phyloP scores from a whole-genome alignment of 2,888 invertebrate species.

The Anoplius nigerrimus region DNA sequence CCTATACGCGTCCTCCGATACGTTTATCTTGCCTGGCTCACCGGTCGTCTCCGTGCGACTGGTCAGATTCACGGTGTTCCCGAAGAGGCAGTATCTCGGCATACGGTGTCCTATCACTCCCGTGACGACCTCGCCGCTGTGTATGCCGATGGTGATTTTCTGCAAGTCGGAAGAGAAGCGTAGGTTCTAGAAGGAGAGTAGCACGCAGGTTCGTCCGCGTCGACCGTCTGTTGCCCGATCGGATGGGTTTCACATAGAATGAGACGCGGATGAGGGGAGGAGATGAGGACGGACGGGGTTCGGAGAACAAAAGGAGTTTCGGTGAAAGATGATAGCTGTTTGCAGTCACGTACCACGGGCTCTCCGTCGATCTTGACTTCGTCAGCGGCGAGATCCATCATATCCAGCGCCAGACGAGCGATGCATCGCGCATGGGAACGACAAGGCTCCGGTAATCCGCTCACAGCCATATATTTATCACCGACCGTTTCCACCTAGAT shows the following conservation, averaged over 20 bases:
- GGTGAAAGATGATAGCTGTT: background rate
- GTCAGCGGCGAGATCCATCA: conserved; percentile 92
- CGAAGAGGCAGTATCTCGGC: conserved; percentile 93
- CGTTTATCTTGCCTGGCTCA: conserved; percentile 90
- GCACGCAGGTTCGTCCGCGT: too few species aligned
- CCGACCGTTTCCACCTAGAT: conserved; percentile 96
- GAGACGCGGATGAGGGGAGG: too few species aligned
- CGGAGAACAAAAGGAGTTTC: background rate
- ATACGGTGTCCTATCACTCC: conserved; percentile 96
- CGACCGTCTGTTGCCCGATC: too few species aligned
- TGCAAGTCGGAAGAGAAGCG: conserved; percentile 69
- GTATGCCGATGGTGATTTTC: conserved; percentile 96
- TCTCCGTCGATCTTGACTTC: conserved; percentile 91
- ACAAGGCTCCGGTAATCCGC: conserved; percentile 94
- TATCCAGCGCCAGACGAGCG: conserved; percentile 91
- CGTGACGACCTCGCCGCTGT: conserved; percentile 95
- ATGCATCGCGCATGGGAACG: conserved; percentile 94
- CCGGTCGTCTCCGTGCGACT: conserved; percentile 96
- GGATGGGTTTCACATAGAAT: too few species aligned
- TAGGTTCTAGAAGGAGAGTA: background rate
- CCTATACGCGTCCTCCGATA: conserved; percentile 94
- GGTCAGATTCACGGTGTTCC: conserved; percentile 95
- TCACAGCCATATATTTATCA: conserved; percentile 98
- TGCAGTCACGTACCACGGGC: conserved; percentile 81
- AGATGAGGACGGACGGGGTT: too few species aligned